These are phyloP conservation scores for Sebastes cheni DNA, from an alignment of 2,797 vertebrate genomes.

Conservation along the genomic window DNA sequence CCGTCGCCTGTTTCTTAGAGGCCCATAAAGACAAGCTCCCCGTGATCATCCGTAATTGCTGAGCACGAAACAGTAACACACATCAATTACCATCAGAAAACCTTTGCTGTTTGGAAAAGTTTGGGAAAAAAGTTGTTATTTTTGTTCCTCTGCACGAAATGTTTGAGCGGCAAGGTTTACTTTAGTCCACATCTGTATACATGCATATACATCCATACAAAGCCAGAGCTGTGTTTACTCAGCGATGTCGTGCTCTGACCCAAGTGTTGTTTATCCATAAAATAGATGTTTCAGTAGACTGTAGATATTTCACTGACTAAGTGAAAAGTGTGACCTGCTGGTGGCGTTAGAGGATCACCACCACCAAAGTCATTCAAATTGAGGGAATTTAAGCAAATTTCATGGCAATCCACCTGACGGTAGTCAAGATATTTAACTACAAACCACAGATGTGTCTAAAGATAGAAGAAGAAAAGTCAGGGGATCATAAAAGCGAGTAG, in stretches of 20 bases:
- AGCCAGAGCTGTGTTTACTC: slow-evolving; percentile 35
- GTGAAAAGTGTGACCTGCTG: background rate
- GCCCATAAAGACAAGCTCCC: slow-evolving; percentile 32
- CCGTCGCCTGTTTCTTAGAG: slow-evolving; percentile 18
- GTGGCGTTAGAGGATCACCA: background rate
- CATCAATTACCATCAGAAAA: slow-evolving; percentile 18
- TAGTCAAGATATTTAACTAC: background rate
- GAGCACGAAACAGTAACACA: background rate
- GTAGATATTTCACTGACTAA: background rate
- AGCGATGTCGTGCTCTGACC: slow-evolving; percentile 3
- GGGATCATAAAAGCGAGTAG: background rate
- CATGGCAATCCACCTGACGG: background rate
- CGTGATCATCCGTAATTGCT: slow-evolving; percentile 45
- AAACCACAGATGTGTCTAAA: background rate
- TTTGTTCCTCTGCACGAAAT: slow-evolving; percentile 48
- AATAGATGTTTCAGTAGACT: background rate
- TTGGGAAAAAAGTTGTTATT: slow-evolving; percentile 45
- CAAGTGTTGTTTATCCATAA: slow-evolving; percentile 13
- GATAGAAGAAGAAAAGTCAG: background rate
- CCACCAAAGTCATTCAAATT: too few relatives aligned
- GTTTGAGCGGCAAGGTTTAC: slow-evolving; percentile 42
- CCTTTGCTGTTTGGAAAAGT: slow-evolving; percentile 25
- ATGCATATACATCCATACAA: slow-evolving; percentile 36
- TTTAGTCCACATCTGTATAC: slow-evolving; percentile 30
- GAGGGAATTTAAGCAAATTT: background rate